Percentiles rank a stretch among this genome's conserved stretches.
Conservation (phyloP, 2,113 vertebrate genomes). For the Clupea harengus region DNA sequence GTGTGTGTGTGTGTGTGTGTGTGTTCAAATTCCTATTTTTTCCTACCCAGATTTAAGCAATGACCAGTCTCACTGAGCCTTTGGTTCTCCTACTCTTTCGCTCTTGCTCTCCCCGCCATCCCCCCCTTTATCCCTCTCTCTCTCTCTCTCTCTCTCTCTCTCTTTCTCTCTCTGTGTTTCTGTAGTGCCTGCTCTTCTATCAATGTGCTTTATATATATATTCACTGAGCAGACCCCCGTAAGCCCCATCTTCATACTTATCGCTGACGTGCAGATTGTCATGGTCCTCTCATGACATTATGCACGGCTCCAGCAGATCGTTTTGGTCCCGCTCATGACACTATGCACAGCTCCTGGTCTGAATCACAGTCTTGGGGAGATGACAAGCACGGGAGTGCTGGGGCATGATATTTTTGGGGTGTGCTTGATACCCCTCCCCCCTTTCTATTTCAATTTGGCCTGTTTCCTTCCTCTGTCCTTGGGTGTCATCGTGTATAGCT, state of each 20-base stretch:
- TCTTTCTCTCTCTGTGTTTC: conserved; percentile 13
- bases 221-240: conserved; percentile 28
- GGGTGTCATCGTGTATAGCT: neutral
- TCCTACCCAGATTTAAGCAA: no score
- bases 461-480: neutral
- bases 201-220: neutral
- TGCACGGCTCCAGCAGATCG: conserved; percentile 39
- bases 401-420: neutral
- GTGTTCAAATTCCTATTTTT: neutral
- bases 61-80: no score
- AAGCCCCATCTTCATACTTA: conserved; percentile 50
- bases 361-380: conserved; percentile 19
- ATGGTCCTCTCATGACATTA: conserved; percentile 44
- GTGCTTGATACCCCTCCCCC: neutral
- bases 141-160: conserved; percentile 18
- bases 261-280: conserved; percentile 37
- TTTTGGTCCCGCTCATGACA: conserved; percentile 32
- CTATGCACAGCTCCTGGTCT: conserved; percentile 45
- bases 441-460: neutral
- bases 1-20: neutral
- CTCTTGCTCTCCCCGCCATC: no score
- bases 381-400: neutral
- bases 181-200: conserved; percentile 10
- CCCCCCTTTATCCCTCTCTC: neutral
- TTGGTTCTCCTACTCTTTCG: no score